Evolutionary conservation across 37 sponge, comb jelly and placozoan species (phyloP).

Genomic region (Haliclona indistincta): DNA sequence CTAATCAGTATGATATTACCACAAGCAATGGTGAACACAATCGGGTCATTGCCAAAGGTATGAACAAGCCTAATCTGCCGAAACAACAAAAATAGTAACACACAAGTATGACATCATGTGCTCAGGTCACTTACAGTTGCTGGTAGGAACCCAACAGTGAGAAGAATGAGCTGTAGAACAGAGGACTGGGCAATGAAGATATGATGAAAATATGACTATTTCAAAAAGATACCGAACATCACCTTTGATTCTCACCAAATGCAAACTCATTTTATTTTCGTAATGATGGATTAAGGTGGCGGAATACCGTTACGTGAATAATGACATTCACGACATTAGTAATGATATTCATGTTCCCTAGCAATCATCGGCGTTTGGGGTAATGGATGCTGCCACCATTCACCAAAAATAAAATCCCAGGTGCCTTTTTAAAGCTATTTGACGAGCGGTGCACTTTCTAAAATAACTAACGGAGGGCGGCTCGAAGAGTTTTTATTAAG

Average conservation of each 20-base stretch:
- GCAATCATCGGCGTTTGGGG: no score
- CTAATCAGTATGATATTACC: slow-evolving; percentile 32
- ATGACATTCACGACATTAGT: no score
- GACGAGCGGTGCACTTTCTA: no score
- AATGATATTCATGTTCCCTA: no score
- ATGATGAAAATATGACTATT: background rate
- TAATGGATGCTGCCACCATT: no score
- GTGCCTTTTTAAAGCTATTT: no score
- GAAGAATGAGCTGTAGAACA: slow-evolving; percentile 32
- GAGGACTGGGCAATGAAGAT: background rate
- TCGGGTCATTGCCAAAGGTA: background rate
- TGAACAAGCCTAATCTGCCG: background rate
- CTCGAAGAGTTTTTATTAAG: no score
- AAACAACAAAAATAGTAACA: background rate
- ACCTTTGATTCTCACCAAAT: background rate
- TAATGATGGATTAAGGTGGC: slow-evolving; percentile 8
- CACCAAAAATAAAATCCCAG: no score
- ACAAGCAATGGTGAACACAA: slow-evolving; percentile 22
- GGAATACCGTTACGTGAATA: no score
- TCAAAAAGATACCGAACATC: background rate
- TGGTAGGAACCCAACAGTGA: slow-evolving; percentile 53
- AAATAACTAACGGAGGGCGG: no score
- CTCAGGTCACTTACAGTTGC: slow-evolving; percentile 19
- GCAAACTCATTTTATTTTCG: background rate
- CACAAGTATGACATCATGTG: background rate